A percentile compares a stretch with the other conserved stretches of the same genome.
These are phyloP conservation scores for Acheta domesticus DNA, from an alignment of 2,888 invertebrate species.

Conservation along the genomic window DNA sequence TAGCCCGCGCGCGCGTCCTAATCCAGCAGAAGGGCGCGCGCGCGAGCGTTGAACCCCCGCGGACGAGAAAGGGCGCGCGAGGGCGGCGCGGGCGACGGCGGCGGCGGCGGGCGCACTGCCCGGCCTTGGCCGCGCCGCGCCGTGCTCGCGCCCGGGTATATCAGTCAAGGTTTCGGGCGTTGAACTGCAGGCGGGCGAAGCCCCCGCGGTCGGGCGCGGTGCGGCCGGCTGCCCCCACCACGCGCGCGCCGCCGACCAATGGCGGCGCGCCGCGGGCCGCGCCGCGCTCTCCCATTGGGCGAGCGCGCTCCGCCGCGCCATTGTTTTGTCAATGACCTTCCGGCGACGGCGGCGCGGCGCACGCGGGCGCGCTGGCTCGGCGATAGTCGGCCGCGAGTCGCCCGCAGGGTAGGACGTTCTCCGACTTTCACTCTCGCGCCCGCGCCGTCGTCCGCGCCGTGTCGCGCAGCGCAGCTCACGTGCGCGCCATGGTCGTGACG, in stretches of 20 bases:
- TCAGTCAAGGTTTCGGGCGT: slow-evolving; percentile 84
- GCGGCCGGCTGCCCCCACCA: slow-evolving; percentile 23
- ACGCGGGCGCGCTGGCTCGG: slow-evolving; percentile 21
- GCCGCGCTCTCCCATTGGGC: slow-evolving; percentile 31
- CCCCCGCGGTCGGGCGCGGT: slow-evolving; percentile 23
- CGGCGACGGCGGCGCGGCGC: slow-evolving; percentile 43
- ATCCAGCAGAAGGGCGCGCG: too few species aligned
- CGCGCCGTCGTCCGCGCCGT: background rate
- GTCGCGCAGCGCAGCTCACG: background rate
- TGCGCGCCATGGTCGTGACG: slow-evolving; percentile 33
- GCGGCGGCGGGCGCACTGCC: slow-evolving; percentile 30
- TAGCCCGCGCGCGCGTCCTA: background rate
- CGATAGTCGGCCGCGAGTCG: slow-evolving; percentile 41
- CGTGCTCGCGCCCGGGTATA: slow-evolving; percentile 59
- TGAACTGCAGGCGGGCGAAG: slow-evolving; percentile 56
- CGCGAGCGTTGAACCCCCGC: background rate
- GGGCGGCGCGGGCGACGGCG: slow-evolving; percentile 29
- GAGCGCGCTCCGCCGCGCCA: slow-evolving; percentile 45
- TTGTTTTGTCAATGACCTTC: slow-evolving; percentile 77
- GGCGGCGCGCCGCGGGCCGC: slow-evolving; percentile 26
- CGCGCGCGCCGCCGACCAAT: slow-evolving; percentile 28
- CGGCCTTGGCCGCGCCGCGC: slow-evolving; percentile 64
- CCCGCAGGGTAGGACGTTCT: slow-evolving; percentile 32
- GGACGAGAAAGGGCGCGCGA: slow-evolving; percentile 34
- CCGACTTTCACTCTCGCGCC: background rate